A percentile compares a stretch with the other conserved stretches of the same genome.
phyloP scores from a whole-genome alignment of 2,113 vertebrate genomes.

The Cyprinodon variegatus region DNA sequence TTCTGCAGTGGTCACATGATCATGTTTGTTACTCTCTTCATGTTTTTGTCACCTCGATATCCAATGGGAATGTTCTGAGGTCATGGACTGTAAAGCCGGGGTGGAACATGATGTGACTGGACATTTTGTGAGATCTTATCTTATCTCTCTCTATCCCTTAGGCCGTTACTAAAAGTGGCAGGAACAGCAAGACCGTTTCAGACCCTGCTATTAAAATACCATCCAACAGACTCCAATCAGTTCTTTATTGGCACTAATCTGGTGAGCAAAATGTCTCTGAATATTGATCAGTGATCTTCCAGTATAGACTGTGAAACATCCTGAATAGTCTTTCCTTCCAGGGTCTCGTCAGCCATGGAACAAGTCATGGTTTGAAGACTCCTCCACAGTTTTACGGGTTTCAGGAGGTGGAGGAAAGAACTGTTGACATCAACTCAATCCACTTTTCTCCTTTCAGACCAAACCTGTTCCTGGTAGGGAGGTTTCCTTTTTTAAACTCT shows the following conservation, averaged over 20 bases:
- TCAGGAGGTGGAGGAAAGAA: slow-evolving; percentile 71
- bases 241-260: slow-evolving; percentile 91
- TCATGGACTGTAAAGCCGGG: slow-evolving; percentile 4
- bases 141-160: slow-evolving; percentile 48
- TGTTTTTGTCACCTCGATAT: slow-evolving; percentile 41
- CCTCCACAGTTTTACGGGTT: slow-evolving; percentile 85
- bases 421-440: slow-evolving; percentile 83
- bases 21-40: slow-evolving; percentile 42
- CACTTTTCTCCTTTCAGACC: slow-evolving; percentile 89
- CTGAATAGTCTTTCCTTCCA: slow-evolving; percentile 39
- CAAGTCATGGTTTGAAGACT: slow-evolving; percentile 84
- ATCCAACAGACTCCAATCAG: slow-evolving; percentile 86
- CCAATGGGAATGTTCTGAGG: slow-evolving; percentile 20
- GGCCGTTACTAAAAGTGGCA: slow-evolving; percentile 69
- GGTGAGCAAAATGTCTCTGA: slow-evolving; percentile 76
- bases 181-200: slow-evolving; percentile 66
- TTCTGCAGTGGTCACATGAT: slow-evolving; percentile 34
- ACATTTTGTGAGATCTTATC: slow-evolving; percentile 27
- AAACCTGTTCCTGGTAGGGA: slow-evolving; percentile 88
- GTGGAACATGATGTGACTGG: background rate
- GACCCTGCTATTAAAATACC: slow-evolving; percentile 85
- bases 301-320: background rate
- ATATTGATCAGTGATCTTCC: background rate
- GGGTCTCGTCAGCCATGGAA: slow-evolving; percentile 88
- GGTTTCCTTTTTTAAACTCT: background rate